Base-by-base conservation (phyloP, 2,888 invertebrate species). In the Cephalotes varians region DNA sequence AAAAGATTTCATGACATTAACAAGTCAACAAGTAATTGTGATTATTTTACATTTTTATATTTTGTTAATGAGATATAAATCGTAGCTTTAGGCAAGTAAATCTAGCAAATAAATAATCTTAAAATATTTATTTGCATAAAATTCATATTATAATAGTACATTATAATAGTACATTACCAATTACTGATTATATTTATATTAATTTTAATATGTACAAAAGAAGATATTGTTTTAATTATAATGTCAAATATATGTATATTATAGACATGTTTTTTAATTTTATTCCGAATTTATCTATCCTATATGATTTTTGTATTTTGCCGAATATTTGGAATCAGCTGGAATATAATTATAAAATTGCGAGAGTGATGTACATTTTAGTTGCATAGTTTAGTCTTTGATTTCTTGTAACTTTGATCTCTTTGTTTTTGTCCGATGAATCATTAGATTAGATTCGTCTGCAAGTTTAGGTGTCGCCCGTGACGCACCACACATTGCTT, bases 381-480 rank as follows among this genome's bases (percentile, higher is more conserved):
- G 44, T 69, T 69, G 71, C 21, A 18, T 77, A 72, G 73, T 40
- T 49, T 67, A 77, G 56, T 18, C 6, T 76, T 37, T 64, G 40
- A 62, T 62, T 15, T 54, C 0, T 40, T 54, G n/a, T n/a, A 54
- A 76, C 6, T 76, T 37, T 64, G 40, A 62, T 62, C n/a, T 54
- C 0, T 40, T 54, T 71, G 40, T 79, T 62, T 81, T 12, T 62
- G 60, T 85, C 18, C 67, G 9, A 49, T 62, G 18, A 77, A 21
- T 44, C 44, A 34, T 82, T 84, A 85, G 85, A 84, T 72, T 90
- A 88, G 88, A 85, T 49, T 44, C 31, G 18, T 56, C 10, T 77
- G 77, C 77, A 77, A 56, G 54, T 77, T 77, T 77, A 47, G 47
- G 40, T 77, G 71, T 77, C 77, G 21, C 18, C 21, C 73, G 73